Base-by-base conservation (phyloP, 2,797 vertebrate species). In the Ceryle rudis region DNA sequence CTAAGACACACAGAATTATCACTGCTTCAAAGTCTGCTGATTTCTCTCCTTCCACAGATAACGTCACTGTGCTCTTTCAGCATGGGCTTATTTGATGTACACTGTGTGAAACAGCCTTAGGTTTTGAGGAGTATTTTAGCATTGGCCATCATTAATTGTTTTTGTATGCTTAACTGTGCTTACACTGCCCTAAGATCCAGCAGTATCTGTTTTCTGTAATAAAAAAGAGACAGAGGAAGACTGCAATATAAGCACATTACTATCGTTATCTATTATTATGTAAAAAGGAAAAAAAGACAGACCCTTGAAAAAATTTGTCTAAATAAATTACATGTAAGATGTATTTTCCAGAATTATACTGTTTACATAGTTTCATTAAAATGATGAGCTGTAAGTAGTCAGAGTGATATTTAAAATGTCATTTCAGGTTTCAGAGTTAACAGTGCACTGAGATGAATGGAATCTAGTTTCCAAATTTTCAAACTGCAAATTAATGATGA, bases 21-120 rank as follows among this genome's bases (percentile, higher is more conserved):
- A 71, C 94, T 95, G 94, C 95, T 95, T 97, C 92, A 80, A 96
- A 96, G 90, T 94, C 80, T 96, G 55, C 92, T 95, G 88, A 89
- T 97, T 95, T 97, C 83, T 96, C 91, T 96, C 78, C 96, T 86
- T 92, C 78, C 81, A 90, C 93, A 97, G 94, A 96, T 89, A 89
- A 96, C 28, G 28, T 52, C 91, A 92, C 66, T 67, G 51, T 95
- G 82, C 73, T 95, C 71, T 94, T 93, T 90, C 94, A 91, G 52
- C 88, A 84, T 84, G 88, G 67, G 86, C 64, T 95, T 47, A 89
- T 78, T 97, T 94, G 46, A 37, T 92, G 55, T 65, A 75, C 65
- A 77, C 35, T 92, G 14, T 95, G 37, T 86, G 91, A 95, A 89
- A 90, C 80, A 80, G 39, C 60, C 55, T 80, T 95, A 95, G 72